Evolutionary conservation across 1,140 invertebrate genomes (phyloP).

Genomic region (Ectropis grisescens): DNA sequence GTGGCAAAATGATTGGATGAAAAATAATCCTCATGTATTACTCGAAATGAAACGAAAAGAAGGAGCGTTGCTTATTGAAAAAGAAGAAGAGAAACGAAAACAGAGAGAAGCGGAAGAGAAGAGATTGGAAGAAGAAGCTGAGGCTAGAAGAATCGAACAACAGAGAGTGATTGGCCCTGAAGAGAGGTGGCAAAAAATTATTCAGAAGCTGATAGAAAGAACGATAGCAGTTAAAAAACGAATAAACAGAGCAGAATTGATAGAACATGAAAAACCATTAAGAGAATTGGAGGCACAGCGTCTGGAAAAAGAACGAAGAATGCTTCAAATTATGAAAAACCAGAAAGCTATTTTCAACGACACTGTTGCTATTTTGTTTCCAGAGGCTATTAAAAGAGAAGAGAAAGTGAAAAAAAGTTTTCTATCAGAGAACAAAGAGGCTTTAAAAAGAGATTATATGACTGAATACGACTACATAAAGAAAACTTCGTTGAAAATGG

Average conservation of each 20-base stretch:
- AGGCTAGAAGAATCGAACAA: constrained; percentile 36
- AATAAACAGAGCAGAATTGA: constrained; percentile 54
- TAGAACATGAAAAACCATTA: constrained; percentile 60
- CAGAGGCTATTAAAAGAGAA: constrained; percentile 55
- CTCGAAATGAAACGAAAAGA: constrained; percentile 53
- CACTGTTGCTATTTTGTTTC: constrained; percentile 62
- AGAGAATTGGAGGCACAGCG: constrained; percentile 57
- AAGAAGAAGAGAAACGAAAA: constrained; percentile 51
- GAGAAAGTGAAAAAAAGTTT: constrained; percentile 37
- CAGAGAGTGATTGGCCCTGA: constrained; percentile 44
- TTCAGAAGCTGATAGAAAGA: constrained; percentile 59
- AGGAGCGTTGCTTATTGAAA: constrained; percentile 39
- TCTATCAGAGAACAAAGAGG: constrained; percentile 30
- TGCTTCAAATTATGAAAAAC: constrained; percentile 65
- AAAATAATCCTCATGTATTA: constrained; percentile 51
- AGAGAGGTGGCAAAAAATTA: constrained; percentile 59
- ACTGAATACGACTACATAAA: constrained; percentile 42
- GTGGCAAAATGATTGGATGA: constrained; percentile 57
- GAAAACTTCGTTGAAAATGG: constrained; percentile 23
- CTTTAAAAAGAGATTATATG: constrained; percentile 36
- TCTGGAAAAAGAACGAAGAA: constrained; percentile 52
- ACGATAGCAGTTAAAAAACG: constrained; percentile 64
- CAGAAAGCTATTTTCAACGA: constrained; percentile 64
- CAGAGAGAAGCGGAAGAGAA: constrained; percentile 47
- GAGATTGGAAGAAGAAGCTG: constrained; percentile 48